Evolutionary conservation across 2,113 vertebrate genomes (phyloP).

Genomic region (Pelecanus crispus): DNA sequence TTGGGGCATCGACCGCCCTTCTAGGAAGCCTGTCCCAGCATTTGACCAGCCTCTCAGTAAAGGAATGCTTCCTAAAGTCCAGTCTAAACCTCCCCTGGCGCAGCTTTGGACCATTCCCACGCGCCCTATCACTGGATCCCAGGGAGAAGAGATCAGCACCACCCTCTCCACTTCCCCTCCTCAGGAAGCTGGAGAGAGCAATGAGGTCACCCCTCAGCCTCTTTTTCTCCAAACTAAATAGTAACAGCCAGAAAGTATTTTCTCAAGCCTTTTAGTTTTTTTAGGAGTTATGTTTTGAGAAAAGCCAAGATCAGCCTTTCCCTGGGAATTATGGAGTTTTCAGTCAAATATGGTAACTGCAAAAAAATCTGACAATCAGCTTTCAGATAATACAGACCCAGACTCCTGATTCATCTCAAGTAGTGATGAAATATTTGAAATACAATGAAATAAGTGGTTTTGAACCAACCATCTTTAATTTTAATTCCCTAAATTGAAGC

Average conservation of each 20-base stretch:
- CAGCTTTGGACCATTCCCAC: no score
- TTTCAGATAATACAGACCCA: neutral
- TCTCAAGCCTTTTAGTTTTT: neutral
- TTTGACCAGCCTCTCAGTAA: no score
- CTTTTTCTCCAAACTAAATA: neutral
- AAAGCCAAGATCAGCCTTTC: neutral
- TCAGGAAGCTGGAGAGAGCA: neutral
- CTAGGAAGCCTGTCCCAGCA: no score
- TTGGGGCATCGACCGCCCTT: no score
- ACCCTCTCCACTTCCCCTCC: no score
- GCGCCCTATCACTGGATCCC: no score
- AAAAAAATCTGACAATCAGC: neutral
- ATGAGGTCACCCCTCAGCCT: neutral
- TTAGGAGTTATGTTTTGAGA: neutral
- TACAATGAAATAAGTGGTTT: neutral
- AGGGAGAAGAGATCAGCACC: no score
- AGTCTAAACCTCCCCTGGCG: no score
- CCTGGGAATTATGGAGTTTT: neutral
- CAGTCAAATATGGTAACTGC: neutral
- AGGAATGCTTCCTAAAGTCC: no score
- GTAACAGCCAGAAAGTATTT: neutral
- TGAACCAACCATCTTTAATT: neutral
- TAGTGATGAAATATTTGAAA: neutral
- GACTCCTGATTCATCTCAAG: neutral
- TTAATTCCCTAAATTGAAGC: neutral